Evolutionary conservation across 2,888 invertebrate species (phyloP).

Genomic region (Apamea monoglypha): DNA sequence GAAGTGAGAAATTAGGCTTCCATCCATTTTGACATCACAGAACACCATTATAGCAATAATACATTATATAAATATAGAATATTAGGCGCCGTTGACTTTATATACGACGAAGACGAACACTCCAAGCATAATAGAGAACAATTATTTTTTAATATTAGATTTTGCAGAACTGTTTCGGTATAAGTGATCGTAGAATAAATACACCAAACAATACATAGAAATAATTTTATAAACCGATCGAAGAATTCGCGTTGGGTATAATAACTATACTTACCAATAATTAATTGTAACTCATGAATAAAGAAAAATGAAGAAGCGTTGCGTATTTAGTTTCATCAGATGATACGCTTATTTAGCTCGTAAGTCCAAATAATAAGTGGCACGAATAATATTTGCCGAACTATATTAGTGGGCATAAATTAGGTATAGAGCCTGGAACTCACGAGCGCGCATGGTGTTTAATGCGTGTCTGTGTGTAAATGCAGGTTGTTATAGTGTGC

Average conservation of each 20-base stretch:
- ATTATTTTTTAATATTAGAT: slow-evolving; percentile 56
- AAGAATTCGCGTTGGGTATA: slow-evolving; percentile 22
- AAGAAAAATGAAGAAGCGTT: slow-evolving; percentile 22
- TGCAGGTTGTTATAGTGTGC: neutral
- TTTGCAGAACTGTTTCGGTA: slow-evolving; percentile 54
- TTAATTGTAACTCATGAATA: slow-evolving; percentile 13
- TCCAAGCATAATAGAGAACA: slow-evolving; percentile 55
- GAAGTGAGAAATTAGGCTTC: slow-evolving; percentile 67
- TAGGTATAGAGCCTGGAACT: slow-evolving; percentile 8
- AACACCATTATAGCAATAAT: slow-evolving; percentile 54
- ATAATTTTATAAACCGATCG: slow-evolving; percentile 30
- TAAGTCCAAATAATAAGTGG: slow-evolving; percentile 39
- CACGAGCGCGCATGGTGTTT: neutral
- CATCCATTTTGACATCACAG: slow-evolving; percentile 60
- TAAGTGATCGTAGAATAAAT: slow-evolving; percentile 49
- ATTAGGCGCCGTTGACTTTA: slow-evolving; percentile 42
- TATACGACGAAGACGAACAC: slow-evolving; percentile 39
- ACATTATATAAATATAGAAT: slow-evolving; percentile 36
- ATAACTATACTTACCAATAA: slow-evolving; percentile 4
- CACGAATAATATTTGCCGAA: slow-evolving; percentile 33
- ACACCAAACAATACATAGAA: slow-evolving; percentile 35
- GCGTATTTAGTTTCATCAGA: slow-evolving; percentile 46
- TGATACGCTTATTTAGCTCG: slow-evolving; percentile 50
- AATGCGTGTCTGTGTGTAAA: neutral
- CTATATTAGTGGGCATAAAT: slow-evolving; percentile 49